These are phyloP conservation scores for Porites divaricata DNA, from an alignment of 92 coral and sea anemone species.

Conservation along the genomic window DNA sequence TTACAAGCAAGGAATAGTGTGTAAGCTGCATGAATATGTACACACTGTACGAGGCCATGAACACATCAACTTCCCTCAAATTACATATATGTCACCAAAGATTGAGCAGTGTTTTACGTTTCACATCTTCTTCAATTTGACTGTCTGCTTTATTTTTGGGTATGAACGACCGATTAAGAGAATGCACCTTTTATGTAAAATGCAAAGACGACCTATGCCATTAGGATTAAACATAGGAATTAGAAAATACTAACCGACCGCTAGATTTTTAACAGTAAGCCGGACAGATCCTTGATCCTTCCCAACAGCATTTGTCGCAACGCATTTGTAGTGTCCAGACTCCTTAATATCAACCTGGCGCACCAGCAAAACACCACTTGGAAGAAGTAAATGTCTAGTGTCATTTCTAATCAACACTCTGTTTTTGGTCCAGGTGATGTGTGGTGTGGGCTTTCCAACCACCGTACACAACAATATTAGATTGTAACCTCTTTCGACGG, in stretches of 20 bases:
- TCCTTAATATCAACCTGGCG: conserved; percentile 54
- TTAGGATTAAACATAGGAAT: background rate
- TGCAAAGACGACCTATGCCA: no score
- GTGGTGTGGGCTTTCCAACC: conserved; percentile 74
- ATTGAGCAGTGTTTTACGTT: no score
- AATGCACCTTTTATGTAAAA: no score
- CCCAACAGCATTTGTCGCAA: conserved; percentile 78
- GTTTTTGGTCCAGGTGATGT: conserved; percentile 69
- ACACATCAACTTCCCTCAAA: background rate
- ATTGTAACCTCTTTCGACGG: conserved; percentile 69
- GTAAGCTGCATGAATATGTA: no score
- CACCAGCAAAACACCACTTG: conserved; percentile 73
- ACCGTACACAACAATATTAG: conserved; percentile 76
- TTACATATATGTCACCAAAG: background rate
- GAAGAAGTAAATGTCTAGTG: conserved; percentile 64
- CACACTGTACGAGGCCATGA: background rate
- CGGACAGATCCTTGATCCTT: conserved; percentile 73
- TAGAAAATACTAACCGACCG: conserved; percentile 18
- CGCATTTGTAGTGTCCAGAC: conserved; percentile 84
- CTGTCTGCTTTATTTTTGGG: background rate
- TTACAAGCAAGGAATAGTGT: no score
- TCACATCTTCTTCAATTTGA: no score
- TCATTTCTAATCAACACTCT: conserved; percentile 69
- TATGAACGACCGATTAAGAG: background rate
- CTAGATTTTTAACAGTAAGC: conserved; percentile 55